Percentiles rank a stretch among this genome's conserved stretches.
Conservation (phyloP, 1,140 invertebrate genomes). For the Mactra quadrangularis region DNA sequence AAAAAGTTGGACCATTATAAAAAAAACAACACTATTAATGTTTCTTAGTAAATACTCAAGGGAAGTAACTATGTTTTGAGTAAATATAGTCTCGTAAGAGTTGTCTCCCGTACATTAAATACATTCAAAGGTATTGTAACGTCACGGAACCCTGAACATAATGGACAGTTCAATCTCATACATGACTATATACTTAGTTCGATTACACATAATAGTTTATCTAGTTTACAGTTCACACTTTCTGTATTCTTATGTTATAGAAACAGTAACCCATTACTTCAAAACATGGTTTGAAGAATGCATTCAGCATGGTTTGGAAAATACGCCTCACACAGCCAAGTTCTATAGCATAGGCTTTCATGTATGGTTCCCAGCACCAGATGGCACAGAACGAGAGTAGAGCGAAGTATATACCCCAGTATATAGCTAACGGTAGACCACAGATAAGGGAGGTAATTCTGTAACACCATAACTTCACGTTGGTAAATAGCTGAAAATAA, state of each 20-base stretch:
- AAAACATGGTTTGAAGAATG: slow-evolving; percentile 63
- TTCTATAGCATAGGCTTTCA: slow-evolving; percentile 67
- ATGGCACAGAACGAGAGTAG: slow-evolving; percentile 72
- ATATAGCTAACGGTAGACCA: slow-evolving; percentile 65
- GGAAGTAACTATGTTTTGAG: too few relatives aligned
- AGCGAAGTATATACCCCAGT: slow-evolving; percentile 73
- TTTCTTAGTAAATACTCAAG: too few relatives aligned
- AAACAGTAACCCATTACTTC: slow-evolving; percentile 64
- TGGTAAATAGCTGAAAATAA: slow-evolving; percentile 69
- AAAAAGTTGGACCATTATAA: too few relatives aligned
- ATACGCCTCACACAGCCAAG: slow-evolving; percentile 57
- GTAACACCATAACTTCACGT: slow-evolving; percentile 71
- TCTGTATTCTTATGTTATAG: slow-evolving; percentile 57
- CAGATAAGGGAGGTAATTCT: slow-evolving; percentile 67
- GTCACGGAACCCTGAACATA: too few relatives aligned
- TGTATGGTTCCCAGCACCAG: slow-evolving; percentile 72
- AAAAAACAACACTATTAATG: too few relatives aligned
- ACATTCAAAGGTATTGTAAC: too few relatives aligned
- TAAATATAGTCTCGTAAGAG: too few relatives aligned
- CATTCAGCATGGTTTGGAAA: slow-evolving; percentile 57
- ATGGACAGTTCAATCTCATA: too few relatives aligned
- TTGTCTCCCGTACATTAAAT: too few relatives aligned
- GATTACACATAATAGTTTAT: too few relatives aligned
- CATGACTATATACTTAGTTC: too few relatives aligned
- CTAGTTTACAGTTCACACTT: too few relatives aligned